Conservation (phyloP, 2,888 invertebrate genomes). For the Psylliodes chrysocephalus region DNA sequence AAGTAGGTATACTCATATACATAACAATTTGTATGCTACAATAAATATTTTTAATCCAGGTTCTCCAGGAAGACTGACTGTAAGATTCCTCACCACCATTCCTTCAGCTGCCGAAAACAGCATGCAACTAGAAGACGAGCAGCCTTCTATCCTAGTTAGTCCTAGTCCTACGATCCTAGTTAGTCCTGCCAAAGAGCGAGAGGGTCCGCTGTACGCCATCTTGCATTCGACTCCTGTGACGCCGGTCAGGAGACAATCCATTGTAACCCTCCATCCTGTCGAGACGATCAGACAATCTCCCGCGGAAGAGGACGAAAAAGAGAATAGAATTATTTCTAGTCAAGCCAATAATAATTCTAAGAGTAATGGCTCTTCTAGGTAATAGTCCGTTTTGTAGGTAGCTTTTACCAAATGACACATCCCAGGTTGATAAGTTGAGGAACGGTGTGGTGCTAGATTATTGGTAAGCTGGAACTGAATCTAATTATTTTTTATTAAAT, state of each 20-base stretch:
- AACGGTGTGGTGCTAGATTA: too few relatives aligned
- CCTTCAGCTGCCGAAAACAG: slow-evolving; percentile 80
- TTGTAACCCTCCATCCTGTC: slow-evolving; percentile 62
- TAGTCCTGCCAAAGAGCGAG: slow-evolving; percentile 59
- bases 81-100: slow-evolving; percentile 76
- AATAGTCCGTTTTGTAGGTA: slow-evolving; percentile 45
- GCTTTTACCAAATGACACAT: slow-evolving; percentile 31
- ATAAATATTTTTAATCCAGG: too few relatives aligned
- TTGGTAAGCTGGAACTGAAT: too few relatives aligned
- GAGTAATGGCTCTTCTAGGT: slow-evolving; percentile 53
- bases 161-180: slow-evolving; percentile 53
- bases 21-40: too few relatives aligned
- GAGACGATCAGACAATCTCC: slow-evolving; percentile 48
- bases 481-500: too few relatives aligned
- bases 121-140: slow-evolving; percentile 75
- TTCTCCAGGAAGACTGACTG: slow-evolving; percentile 67
- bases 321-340: slow-evolving; percentile 7
- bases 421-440: slow-evolving; percentile 17
- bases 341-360: slow-evolving; percentile 33
- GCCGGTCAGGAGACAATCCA: slow-evolving; percentile 59
- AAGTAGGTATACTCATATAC: too few relatives aligned
- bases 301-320: background rate
- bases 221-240: slow-evolving; percentile 58
- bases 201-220: slow-evolving; percentile 62
- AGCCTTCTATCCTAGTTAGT: slow-evolving; percentile 35